Evolutionary conservation across 2,888 invertebrate genomes (phyloP), one percentile per base, ranked within the genome.

Genomic region (Ashinkailepas kermadecensis): DNA sequence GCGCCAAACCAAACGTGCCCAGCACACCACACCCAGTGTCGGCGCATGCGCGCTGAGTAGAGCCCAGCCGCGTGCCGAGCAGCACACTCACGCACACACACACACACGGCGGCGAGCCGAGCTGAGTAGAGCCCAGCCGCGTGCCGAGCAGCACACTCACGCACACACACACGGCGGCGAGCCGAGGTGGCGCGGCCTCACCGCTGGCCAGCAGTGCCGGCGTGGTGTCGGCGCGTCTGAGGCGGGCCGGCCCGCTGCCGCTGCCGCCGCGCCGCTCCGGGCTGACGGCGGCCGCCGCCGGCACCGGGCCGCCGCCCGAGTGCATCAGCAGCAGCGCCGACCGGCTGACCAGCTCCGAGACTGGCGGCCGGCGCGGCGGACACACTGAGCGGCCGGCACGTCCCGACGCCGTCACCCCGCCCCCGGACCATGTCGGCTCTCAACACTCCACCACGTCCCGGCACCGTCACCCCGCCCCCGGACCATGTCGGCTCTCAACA

Each of bases 301-400:
- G 79, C 79, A 79, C 58, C 23, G 59, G 58, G 15, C 79, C 79
- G 25, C 79, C 58, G 79, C 79, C 79, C 9, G 58, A 79, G 59
- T 59, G 58, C 23, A 79, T 23, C 23, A 79, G 25, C 25, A 79
- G 15, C 57, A 79, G 79, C n/a, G 79, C 58, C 79, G 79, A 79
- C 79, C 25, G 79, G 15, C 79, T 57, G 15, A 79, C 79, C 57
- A 79, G 79, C 79, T 79, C 58, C 7, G 79, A 79, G 57, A 79
- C 79, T 79, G 58, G 9, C 23, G 65, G 9, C 23, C 18, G 21
- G 39, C 70, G 39, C 65, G 65, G 10, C 65, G 70, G 25, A 39
- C 39, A 39, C 39, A 39, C 39, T 39, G 39, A 39, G 39, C 39
- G 39, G 39, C 39, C 4, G 39, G 39, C 39, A 4, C 39, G 39